A percentile compares a stretch with the other conserved stretches of the same genome.
These are phyloP conservation scores for Bufotes viridis DNA, from an alignment of 2,797 vertebrate species.

Conservation along the genomic window DNA sequence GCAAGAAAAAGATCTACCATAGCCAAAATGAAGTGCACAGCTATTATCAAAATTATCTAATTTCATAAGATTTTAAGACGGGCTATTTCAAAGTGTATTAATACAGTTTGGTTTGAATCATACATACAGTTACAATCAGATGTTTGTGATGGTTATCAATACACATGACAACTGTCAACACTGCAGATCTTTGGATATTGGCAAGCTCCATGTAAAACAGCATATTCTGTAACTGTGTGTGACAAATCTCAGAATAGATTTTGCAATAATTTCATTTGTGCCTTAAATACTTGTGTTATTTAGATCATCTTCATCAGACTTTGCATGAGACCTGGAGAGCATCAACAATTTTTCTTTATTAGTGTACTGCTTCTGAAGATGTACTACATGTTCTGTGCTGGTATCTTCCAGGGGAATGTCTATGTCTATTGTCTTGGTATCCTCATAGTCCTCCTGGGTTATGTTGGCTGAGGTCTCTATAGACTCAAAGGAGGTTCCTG, in stretches of 20 bases:
- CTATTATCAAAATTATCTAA: constrained; percentile 74
- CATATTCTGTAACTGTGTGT: constrained; percentile 67
- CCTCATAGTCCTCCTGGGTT: constrained; percentile 72
- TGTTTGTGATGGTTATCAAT: constrained; percentile 62
- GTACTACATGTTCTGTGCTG: constrained; percentile 65
- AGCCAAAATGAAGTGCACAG: constrained; percentile 74
- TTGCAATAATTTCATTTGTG: constrained; percentile 47
- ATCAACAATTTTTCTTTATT: constrained; percentile 85
- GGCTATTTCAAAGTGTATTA: constrained; percentile 68
- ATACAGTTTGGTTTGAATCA: constrained; percentile 77
- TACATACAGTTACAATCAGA: constrained; percentile 76
- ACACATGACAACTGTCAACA: constrained; percentile 69
- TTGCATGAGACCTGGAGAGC: constrained; percentile 78
- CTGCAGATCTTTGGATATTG: constrained; percentile 80
- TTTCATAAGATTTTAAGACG: constrained; percentile 60
- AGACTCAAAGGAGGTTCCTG: constrained; percentile 86
- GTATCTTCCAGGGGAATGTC: constrained; percentile 64
- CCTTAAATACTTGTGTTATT: constrained; percentile 75
- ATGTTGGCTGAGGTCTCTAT: constrained; percentile 73
- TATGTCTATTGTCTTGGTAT: constrained; percentile 64
- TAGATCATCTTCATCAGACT: constrained; percentile 71
- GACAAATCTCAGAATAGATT: constrained; percentile 61
- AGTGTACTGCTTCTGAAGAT: constrained; percentile 77
- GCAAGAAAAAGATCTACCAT: constrained; percentile 62
- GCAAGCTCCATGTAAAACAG: constrained; percentile 63